A percentile compares a stretch with the other conserved stretches of the same genome.
Conservation (phyloP, 2,888 invertebrate genomes). For the Dryobotodes eremita region DNA sequence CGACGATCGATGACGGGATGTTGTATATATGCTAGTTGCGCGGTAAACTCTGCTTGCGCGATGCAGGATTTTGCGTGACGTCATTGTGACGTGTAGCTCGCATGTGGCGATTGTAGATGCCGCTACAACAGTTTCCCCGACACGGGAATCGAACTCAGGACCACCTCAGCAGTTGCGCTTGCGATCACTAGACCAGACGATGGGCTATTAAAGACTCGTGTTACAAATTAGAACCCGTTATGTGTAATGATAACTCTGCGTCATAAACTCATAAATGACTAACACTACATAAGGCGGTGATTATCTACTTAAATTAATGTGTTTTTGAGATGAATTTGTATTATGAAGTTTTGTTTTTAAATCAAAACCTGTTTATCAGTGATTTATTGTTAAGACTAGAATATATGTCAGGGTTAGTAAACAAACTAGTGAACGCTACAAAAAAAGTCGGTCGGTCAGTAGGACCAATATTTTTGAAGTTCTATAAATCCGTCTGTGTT, state of each 20-base stretch:
- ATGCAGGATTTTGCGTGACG: too few species aligned
- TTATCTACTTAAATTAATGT: slow-evolving; percentile 32
- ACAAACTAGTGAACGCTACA: slow-evolving; percentile 23
- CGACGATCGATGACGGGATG: too few species aligned
- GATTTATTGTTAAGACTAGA: slow-evolving; percentile 9
- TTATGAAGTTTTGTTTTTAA: neutral
- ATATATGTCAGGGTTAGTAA: slow-evolving; percentile 24
- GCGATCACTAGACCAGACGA: neutral
- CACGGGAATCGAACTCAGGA: neutral
- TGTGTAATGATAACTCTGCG: slow-evolving; percentile 9
- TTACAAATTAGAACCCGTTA: slow-evolving; percentile 13
- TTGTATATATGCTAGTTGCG: too few species aligned
- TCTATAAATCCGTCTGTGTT: neutral
- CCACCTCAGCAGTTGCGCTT: too few species aligned
- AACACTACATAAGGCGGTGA: slow-evolving; percentile 9
- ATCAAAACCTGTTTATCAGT: slow-evolving; percentile 39
- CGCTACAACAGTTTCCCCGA: too few species aligned
- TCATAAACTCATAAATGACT: slow-evolving; percentile 18
- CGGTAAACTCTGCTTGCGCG: too few species aligned
- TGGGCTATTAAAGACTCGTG: slow-evolving; percentile 4
- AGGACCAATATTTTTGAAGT: neutral
- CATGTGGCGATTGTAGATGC: too few species aligned
- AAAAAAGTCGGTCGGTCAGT: slow-evolving; percentile 6
- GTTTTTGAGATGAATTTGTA: slow-evolving; percentile 9
- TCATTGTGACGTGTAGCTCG: too few species aligned